Evolutionary conservation across 2,113 vertebrate genomes (phyloP).

Genomic region (Calonectris borealis): DNA sequence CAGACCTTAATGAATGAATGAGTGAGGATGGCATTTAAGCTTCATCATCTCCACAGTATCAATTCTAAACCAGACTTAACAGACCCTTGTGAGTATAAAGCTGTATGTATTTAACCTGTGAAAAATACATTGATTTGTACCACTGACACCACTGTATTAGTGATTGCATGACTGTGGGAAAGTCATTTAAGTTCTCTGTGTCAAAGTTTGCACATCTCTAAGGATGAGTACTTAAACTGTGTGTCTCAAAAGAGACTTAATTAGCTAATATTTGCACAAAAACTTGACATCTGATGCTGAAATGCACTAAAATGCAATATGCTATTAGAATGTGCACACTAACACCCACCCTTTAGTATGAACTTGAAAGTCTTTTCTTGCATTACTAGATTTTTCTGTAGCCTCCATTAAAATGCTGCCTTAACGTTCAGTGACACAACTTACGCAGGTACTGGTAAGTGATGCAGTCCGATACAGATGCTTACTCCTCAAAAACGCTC

Average conservation of each 20-base stretch:
- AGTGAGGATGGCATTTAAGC: not conserved
- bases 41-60: not conserved
- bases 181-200: not conserved
- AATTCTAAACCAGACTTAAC: constrained; percentile 10
- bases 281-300: not conserved
- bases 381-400: not conserved
- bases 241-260: not conserved
- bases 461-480: not conserved
- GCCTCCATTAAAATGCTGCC: not conserved
- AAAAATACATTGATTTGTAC: constrained; percentile 19
- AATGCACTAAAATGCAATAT: not conserved
- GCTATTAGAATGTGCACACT: not conserved
- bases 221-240: not conserved
- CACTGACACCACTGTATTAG: not conserved
- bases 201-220: not conserved
- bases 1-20: not conserved
- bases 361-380: not conserved
- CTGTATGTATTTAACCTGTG: constrained; percentile 7
- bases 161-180: not conserved
- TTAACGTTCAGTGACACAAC: not conserved
- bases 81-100: constrained; percentile 9
- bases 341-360: not conserved
- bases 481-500: not conserved
- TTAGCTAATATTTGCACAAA: constrained; percentile 41
- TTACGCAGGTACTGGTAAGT: not conserved